A percentile compares a stretch with the other conserved stretches of the same genome.
Evolutionary conservation across 2,888 invertebrate species (phyloP).

Genomic region (Trypoxylon attenuatum): DNA sequence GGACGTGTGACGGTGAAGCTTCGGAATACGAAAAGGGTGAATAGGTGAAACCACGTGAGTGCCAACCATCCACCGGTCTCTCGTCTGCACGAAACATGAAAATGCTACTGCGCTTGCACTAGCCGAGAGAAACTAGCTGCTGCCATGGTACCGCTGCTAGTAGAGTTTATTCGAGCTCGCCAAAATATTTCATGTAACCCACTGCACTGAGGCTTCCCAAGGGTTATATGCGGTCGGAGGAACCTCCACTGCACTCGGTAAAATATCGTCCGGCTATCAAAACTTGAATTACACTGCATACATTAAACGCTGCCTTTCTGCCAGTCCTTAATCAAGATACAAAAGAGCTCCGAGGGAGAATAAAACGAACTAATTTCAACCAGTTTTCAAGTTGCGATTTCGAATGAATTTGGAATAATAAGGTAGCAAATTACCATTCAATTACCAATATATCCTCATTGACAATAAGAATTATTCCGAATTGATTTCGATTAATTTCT

Average conservation of each 20-base stretch:
- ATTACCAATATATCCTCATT: too few species aligned
- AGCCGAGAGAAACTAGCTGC: constrained; percentile 1
- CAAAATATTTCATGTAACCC: constrained; percentile 60
- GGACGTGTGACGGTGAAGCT: constrained; percentile 18
- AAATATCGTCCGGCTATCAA: constrained; percentile 64
- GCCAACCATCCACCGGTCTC: neutral
- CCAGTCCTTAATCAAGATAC: too few species aligned
- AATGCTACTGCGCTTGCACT: constrained; percentile 37
- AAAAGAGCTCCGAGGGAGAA: neutral
- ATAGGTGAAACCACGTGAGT: neutral
- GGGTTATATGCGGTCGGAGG: constrained; percentile 60
- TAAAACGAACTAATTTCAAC: neutral
- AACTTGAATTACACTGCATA: constrained; percentile 47
- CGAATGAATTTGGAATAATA: too few species aligned
- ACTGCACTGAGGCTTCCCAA: constrained; percentile 44
- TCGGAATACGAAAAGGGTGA: constrained; percentile 14
- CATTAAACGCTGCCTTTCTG: too few species aligned
- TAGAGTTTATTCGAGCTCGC: constrained; percentile 61
- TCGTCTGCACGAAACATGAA: constrained; percentile 18
- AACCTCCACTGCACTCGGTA: constrained; percentile 58
- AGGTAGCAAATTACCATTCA: too few species aligned
- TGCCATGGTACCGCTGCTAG: constrained; percentile 34
- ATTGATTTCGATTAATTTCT: too few species aligned
- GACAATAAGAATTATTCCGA: too few species aligned
- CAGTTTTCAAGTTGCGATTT: too few species aligned